phyloP scores from a whole-genome alignment of 2,113 vertebrate genomes.

The Neoarius graeffei region DNA sequence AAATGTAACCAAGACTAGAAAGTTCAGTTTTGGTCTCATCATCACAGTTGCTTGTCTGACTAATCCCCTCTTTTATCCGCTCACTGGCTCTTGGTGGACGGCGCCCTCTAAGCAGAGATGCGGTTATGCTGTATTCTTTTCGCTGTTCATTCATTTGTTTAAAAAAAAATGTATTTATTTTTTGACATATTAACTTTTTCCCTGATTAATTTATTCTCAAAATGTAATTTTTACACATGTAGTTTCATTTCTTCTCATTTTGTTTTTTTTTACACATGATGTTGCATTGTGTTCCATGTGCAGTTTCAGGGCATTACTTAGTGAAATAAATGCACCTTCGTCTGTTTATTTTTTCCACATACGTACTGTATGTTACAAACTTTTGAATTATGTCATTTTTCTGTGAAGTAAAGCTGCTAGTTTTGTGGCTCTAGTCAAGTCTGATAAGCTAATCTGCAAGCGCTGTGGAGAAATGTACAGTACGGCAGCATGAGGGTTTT shows the following conservation, averaged over 20 bases:
- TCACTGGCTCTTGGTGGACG: background rate
- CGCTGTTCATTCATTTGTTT: background rate
- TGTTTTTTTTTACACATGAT: background rate
- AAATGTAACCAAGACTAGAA: background rate
- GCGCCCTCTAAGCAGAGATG: background rate
- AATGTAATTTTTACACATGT: background rate
- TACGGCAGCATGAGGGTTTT: slow-evolving; percentile 1
- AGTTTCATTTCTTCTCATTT: background rate
- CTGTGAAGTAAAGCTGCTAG: background rate
- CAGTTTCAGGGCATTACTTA: background rate
- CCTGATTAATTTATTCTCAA: background rate
- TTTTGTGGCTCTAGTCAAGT: slow-evolving; percentile 38
- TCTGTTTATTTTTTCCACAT: background rate
- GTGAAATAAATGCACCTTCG: background rate
- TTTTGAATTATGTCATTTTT: background rate
- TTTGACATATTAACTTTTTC: background rate
- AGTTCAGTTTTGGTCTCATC: background rate
- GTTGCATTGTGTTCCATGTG: background rate
- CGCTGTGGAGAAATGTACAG: background rate
- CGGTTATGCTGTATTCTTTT: background rate
- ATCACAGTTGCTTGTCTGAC: background rate
- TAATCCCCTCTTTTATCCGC: background rate
- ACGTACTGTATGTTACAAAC: background rate
- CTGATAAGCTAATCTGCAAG: slow-evolving; percentile 14
- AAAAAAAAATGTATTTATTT: too few relatives aligned